Evolutionary conservation across 2,113 vertebrate genomes (phyloP), one percentile per base, ranked within the genome.

Genomic region (Microtus montanus): DNA sequence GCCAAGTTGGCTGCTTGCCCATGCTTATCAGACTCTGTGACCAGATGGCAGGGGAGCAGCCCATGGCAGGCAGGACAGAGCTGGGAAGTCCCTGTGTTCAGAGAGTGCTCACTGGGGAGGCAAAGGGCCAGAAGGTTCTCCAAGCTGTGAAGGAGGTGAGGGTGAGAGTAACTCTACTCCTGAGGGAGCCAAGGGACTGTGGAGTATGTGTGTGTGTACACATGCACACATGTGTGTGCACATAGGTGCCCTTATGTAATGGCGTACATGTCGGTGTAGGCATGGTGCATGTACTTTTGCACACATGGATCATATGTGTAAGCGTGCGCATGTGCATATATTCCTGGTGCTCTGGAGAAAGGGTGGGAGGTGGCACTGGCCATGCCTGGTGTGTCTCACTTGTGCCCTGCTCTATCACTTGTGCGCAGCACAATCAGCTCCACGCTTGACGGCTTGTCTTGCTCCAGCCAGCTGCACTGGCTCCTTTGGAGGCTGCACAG

Each of bases 1-100:
- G 96, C 96, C 96, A 95, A 96, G 80, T 12, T 96, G 97, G 97
- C 95, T 5, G 20, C 68, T 70, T 92, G 97, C 97, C 96, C 88
- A 20, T 2, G 24, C 94, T 87, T 66, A 71, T 96, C 97, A 94
- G 93, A 95, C 85, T 93, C 96, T 92, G 41, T 94, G 96, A 90
- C 97, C 90, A 95, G 96, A 92, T 95, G 95, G 96, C 94, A 87
- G 87, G 61, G 91, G 94, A 91, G 71, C 41, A 61, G 88, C 33
- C 1, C 63, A 33, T 75, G 52, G 88, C 84, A 87, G 91, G 87
- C 86, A 49, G 92, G 79, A 79, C 6, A 70, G 78, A 91, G 49
- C 91, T 54, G 93, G 52, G 11, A 7, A 4, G 73, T 41, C 89
- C 92, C 91, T 0, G 17, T 1, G 38, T 93, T 68, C 58, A 49